These are phyloP conservation scores for Leptogaster cylindrica DNA, from an alignment of 2,888 invertebrate genomes.

Conservation along the genomic window DNA sequence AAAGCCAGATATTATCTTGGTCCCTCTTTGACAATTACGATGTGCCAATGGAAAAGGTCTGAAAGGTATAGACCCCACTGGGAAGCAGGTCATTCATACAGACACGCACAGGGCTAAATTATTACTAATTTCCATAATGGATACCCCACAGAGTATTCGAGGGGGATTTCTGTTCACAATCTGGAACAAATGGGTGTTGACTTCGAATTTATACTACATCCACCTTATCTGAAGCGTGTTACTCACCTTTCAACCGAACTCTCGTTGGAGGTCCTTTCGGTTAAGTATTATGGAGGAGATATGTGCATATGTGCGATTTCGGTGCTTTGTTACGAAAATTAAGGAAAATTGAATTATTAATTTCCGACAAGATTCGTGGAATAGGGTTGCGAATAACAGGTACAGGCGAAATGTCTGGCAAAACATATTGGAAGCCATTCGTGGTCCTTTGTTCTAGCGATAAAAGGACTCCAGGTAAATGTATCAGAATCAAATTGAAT, in stretches of 20 bases:
- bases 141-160: conserved; percentile 11
- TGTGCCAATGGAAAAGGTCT: conserved; percentile 33
- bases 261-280: conserved; percentile 6
- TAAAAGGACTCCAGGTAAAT: not conserved
- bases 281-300: conserved; percentile 7
- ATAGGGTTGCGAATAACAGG: not conserved
- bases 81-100: conserved; percentile 30
- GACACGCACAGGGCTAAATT: conserved; percentile 38
- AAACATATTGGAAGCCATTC: not conserved
- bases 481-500: conserved; percentile 29
- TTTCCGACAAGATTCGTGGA: conserved; percentile 2
- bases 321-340: conserved; percentile 20
- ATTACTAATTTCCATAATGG: conserved; percentile 38
- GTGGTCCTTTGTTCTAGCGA: conserved; percentile 2
- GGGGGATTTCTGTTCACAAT: conserved; percentile 25
- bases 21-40: conserved; percentile 37
- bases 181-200: conserved; percentile 39
- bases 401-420: not conserved
- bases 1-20: conserved; percentile 23
- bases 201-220: conserved; percentile 36
- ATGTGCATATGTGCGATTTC: conserved; percentile 7
- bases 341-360: conserved; percentile 32
- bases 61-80: conserved; percentile 28
- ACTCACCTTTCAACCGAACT: conserved; percentile 11
- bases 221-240: conserved; percentile 9